A percentile compares a stretch with the other conserved stretches of the same genome.
Evolutionary conservation across 2,888 invertebrate species (phyloP).

Genomic region (Timema podura): DNA sequence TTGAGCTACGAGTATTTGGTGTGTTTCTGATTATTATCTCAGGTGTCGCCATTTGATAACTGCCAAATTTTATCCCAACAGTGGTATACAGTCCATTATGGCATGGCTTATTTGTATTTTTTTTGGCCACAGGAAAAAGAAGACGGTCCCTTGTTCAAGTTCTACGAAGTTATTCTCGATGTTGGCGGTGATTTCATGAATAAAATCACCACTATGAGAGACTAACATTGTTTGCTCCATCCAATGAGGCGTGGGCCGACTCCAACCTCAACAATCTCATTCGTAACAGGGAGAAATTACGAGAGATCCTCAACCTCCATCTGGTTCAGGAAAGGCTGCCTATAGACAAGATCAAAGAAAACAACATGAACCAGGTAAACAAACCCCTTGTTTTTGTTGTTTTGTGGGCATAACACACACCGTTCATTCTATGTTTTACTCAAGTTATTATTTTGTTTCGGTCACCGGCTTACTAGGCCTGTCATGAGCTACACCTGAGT

Average conservation of each 20-base stretch:
- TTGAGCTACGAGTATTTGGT: too few relatives aligned
- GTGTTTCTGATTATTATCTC: too few relatives aligned
- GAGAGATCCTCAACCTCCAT: conserved; percentile 77
- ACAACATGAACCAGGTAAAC: conserved; percentile 63
- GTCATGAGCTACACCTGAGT: too few relatives aligned
- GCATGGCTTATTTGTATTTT: background rate
- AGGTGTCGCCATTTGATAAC: too few relatives aligned
- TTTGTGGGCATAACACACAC: too few relatives aligned
- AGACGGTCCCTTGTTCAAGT: conserved; percentile 73
- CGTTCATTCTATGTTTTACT: too few relatives aligned
- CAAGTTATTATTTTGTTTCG: too few relatives aligned
- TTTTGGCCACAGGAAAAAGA: conserved; percentile 57
- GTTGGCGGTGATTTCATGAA: conserved; percentile 70
- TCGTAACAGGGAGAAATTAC: conserved; percentile 63
- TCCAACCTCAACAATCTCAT: conserved; percentile 65
- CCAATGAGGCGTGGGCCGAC: conserved; percentile 80
- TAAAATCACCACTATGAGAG: conserved; percentile 63
- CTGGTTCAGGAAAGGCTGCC: conserved; percentile 72
- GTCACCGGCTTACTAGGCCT: too few relatives aligned
- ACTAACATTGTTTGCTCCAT: conserved; percentile 85
- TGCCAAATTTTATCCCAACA: background rate
- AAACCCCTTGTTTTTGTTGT: too few relatives aligned
- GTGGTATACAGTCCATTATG: background rate
- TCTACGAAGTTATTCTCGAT: conserved; percentile 76
- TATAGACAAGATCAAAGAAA: conserved; percentile 68